phyloP scores from a whole-genome alignment of 1,140 invertebrate genomes.

The Branchinecta lindahli region DNA sequence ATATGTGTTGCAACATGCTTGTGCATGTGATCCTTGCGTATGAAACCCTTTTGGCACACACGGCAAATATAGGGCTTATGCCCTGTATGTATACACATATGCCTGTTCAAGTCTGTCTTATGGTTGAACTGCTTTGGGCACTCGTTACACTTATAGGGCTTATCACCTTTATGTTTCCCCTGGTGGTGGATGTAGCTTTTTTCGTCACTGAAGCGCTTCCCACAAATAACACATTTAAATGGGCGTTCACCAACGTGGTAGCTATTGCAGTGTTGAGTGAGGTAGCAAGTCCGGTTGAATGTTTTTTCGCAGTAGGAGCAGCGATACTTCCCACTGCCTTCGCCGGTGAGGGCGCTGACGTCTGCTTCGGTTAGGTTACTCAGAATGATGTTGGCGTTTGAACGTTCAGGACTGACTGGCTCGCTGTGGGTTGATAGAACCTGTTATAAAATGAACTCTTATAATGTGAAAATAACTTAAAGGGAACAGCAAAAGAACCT shows the following conservation, averaged over 20 bases:
- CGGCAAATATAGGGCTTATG: slow-evolving; percentile 64
- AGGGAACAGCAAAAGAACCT: not conserved
- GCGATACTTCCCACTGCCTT: slow-evolving; percentile 40
- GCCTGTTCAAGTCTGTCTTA: slow-evolving; percentile 75
- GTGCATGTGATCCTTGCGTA: slow-evolving; percentile 83
- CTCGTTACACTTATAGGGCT: slow-evolving; percentile 70
- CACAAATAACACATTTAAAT: slow-evolving; percentile 64
- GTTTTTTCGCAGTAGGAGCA: slow-evolving; percentile 66
- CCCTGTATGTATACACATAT: slow-evolving; percentile 61
- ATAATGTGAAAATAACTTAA: not conserved
- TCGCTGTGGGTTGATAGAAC: slow-evolving; percentile 8
- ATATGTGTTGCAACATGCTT: slow-evolving; percentile 78
- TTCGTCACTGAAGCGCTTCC: slow-evolving; percentile 58
- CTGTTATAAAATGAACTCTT: not conserved
- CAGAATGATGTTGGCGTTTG: not conserved
- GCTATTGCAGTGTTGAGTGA: slow-evolving; percentile 72
- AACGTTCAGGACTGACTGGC: not conserved
- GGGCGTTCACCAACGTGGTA: slow-evolving; percentile 72
- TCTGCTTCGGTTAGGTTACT: slow-evolving; percentile 14
- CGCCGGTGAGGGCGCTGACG: slow-evolving; percentile 26
- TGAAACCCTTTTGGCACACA: slow-evolving; percentile 72
- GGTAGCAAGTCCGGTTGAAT: slow-evolving; percentile 69
- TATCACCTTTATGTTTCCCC: slow-evolving; percentile 59
- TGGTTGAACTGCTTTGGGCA: slow-evolving; percentile 81
- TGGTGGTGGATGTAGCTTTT: slow-evolving; percentile 41